Base-by-base conservation (phyloP, 2,888 invertebrate genomes). In the Latrodectus hesperus region DNA sequence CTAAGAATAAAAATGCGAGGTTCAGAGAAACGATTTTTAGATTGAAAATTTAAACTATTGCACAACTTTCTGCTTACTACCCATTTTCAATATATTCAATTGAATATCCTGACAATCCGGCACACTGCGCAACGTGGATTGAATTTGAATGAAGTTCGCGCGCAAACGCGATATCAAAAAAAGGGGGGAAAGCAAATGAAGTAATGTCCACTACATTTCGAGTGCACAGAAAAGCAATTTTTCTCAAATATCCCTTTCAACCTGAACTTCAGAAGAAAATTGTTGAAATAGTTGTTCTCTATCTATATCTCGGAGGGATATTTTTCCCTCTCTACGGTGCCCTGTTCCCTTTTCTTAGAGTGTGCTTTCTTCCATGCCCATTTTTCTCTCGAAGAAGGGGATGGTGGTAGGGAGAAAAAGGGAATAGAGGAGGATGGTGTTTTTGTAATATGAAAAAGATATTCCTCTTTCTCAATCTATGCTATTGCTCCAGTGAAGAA, bases 391-490 rank as follows among this genome's bases (percentile, higher is more conserved):
- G 38, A n/a, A 70, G 26, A 17, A 26, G 53, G n/a, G 51, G 51
- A 51, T 17, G 52, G 49, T 64, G 17, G 60, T 60, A 60, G n/a
- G 52, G 67, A 49, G 68, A 51, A 52, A 52, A 55, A 74, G n/a
- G 78, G 52, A 78, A 68, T 12, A 81, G 26, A 51, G 53, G 22
- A 38, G 65, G 73, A 68, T 80, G 72, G 22, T 80, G 72, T 74
- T 74, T 68, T 65, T 17, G 53, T 74, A 82, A 82, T 74, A 74
- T 65, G 67, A 82, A 82, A 82, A 74, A 82, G 74, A 82, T 82
- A 82, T 74, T 64, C 71, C 38, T 68, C 51, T 53, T 82, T 60
- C 60, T 11, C 60, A 60, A 60, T 60, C 60, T 60, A n/a, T 60
- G 60, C 60, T 60, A 16, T 60, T 60, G 14, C 60, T 60, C n/a